Conservation (phyloP, 2,888 invertebrate genomes). For the Selenia dentaria region DNA sequence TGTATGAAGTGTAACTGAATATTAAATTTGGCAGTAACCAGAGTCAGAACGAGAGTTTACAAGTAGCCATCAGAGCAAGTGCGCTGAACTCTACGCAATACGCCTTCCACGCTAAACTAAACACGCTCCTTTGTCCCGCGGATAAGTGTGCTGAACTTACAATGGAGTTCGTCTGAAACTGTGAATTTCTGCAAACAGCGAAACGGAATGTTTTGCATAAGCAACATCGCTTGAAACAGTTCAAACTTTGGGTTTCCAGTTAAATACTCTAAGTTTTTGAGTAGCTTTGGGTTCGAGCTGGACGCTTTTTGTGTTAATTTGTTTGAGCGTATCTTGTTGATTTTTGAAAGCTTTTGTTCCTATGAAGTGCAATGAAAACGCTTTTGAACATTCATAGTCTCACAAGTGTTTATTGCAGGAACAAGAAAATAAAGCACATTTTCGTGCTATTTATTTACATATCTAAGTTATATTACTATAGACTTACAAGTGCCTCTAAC, state of each 20-base stretch:
- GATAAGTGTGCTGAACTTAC: slow-evolving; percentile 20
- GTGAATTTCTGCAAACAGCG: slow-evolving; percentile 17
- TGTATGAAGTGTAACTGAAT: no score
- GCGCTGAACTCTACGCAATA: background rate
- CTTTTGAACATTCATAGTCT: no score
- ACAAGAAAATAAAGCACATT: no score
- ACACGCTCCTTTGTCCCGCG: background rate
- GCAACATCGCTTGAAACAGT: slow-evolving; percentile 6
- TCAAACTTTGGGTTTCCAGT: slow-evolving; percentile 2
- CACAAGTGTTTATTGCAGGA: no score
- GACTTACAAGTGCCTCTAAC: no score
- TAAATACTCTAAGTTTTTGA: slow-evolving; percentile 11
- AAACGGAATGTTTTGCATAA: slow-evolving; percentile 21
- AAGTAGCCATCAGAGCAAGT: no score
- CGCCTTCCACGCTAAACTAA: slow-evolving; percentile 1
- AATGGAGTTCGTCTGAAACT: slow-evolving; percentile 11
- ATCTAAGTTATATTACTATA: no score
- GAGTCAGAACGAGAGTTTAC: no score
- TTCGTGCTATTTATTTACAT: no score
- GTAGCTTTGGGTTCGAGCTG: background rate
- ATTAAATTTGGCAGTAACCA: no score
- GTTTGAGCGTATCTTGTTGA: background rate
- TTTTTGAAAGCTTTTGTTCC: background rate
- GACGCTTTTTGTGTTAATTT: background rate
- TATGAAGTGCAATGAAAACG: no score